Base-by-base conservation (phyloP, 2,797 vertebrate genomes). In the Anguilla marmorata region DNA sequence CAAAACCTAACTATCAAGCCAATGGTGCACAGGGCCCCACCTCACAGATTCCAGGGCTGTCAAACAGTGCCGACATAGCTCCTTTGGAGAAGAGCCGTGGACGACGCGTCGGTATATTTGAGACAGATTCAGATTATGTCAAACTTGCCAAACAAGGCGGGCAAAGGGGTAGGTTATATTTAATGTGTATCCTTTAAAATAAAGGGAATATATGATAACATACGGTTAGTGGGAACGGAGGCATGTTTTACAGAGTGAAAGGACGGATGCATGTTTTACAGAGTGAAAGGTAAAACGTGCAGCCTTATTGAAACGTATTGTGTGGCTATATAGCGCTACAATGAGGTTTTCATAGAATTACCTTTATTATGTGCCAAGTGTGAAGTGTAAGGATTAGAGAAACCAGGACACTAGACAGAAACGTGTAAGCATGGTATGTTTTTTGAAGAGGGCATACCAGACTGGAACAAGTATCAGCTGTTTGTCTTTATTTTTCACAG, bases 141-240 rank as follows among this genome's bases (percentile, higher is more conserved):
- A 96, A 95, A 84, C 93, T 96, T 76, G 94, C 95, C 88, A 96
- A 96, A 90, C 94, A 94, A 95, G 96, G 95, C 89, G 96, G 96
- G 1, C 93, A 95, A 45, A 95, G 92, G 69, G 95, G 96, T 96
- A 93, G 3, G 33, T 33, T 80, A n/a, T n/a, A 84, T 16, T 66
- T 86, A 27, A 82, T 41, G 16, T 41, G 12, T 72, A 48, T 52
- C 14, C 37, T 83, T 0, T 52, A 9, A 41, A 45, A 80, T 3
- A 80, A 41, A 41, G 7, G 1, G 21, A 48, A 54, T 52, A 69
- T 50, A 45, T 37, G n/a, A 7, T 72, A 16, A 45, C 19, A 6
- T 58, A 33, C 63, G 9, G 21, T 50, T 1, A 50, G 37, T 83
- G 45, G 19, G 21, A n/a, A 52, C 45, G 2, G 37, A 5, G 19